Evolutionary conservation across 37 sponge, comb jelly and placozoan genomes (phyloP).

Genomic region (Aphrocallistes beatrix): DNA sequence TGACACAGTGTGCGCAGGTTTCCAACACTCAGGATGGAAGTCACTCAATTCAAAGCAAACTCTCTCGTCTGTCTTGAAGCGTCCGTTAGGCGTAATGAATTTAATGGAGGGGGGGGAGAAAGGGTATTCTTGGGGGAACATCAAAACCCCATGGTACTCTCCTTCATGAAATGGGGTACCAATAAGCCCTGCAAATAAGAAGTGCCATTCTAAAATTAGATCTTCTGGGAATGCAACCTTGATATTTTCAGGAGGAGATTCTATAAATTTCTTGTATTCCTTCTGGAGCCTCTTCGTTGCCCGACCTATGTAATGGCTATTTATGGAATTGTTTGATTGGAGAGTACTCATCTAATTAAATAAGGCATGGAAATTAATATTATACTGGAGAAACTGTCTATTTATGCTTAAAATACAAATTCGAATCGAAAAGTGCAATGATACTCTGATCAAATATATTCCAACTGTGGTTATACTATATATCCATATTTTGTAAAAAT

Average conservation of each 20-base stretch:
- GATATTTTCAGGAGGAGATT: neutral
- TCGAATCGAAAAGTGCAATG: no score
- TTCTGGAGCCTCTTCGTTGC: neutral
- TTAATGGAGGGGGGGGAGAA: neutral
- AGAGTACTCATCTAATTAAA: no score
- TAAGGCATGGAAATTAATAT: no score
- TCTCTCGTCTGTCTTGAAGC: neutral
- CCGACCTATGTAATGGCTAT: neutral
- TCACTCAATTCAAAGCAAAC: neutral
- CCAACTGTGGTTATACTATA: no score
- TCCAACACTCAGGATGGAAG: constrained; percentile 12
- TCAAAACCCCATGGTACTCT: neutral
- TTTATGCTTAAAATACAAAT: no score
- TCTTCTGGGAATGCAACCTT: neutral
- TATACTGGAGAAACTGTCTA: no score
- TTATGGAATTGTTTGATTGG: no score
- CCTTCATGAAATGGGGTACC: neutral
- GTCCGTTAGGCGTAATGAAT: neutral
- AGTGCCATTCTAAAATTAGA: neutral
- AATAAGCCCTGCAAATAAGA: neutral
- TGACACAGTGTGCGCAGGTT: neutral
- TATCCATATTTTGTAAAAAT: no score
- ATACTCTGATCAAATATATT: no score
- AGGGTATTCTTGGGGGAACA: neutral
- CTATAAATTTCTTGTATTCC: neutral